These are phyloP conservation scores for Biston betularia DNA, from an alignment of 2,888 invertebrate genomes.

Conservation along the genomic window DNA sequence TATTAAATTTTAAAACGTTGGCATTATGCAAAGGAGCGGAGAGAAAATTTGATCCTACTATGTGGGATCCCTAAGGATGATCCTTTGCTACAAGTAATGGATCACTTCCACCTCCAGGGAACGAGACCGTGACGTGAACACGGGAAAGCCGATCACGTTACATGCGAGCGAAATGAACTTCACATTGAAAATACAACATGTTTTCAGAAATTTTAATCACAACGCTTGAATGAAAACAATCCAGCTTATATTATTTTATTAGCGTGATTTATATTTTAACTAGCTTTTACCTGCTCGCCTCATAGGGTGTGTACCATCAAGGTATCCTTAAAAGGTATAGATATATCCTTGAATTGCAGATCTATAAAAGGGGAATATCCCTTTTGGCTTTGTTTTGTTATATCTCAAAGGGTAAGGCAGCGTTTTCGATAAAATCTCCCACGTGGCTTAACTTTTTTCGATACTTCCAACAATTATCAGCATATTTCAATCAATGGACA, in stretches of 20 bases:
- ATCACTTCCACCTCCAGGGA: constrained; percentile 38
- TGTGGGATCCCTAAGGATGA: constrained; percentile 34
- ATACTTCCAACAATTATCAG: too few relatives aligned
- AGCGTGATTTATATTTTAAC: too few relatives aligned
- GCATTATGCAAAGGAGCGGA: constrained; percentile 38
- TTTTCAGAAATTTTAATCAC: constrained; percentile 27
- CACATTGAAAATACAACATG: constrained; percentile 22
- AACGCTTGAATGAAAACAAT: constrained; percentile 20
- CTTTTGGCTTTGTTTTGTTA: too few relatives aligned
- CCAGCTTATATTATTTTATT: constrained; percentile 5
- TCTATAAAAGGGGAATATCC: too few relatives aligned
- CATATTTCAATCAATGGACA: too few relatives aligned
- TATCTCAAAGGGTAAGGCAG: too few relatives aligned
- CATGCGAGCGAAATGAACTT: constrained; percentile 25
- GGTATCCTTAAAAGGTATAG: too few relatives aligned
- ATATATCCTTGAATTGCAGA: too few relatives aligned
- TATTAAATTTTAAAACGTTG: constrained; percentile 34
- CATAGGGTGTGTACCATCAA: too few relatives aligned
- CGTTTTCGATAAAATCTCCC: too few relatives aligned
- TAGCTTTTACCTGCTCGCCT: too few relatives aligned
- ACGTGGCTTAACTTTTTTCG: too few relatives aligned
- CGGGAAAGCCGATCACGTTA: constrained; percentile 34
- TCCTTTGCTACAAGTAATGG: constrained; percentile 45
- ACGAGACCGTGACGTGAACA: constrained; percentile 37
- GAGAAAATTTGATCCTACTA: constrained; percentile 41